A percentile compares a stretch with the other conserved stretches of the same genome.
Evolutionary conservation across 2,113 vertebrate genomes (phyloP).

Genomic region (Antechinus stuartii): DNA sequence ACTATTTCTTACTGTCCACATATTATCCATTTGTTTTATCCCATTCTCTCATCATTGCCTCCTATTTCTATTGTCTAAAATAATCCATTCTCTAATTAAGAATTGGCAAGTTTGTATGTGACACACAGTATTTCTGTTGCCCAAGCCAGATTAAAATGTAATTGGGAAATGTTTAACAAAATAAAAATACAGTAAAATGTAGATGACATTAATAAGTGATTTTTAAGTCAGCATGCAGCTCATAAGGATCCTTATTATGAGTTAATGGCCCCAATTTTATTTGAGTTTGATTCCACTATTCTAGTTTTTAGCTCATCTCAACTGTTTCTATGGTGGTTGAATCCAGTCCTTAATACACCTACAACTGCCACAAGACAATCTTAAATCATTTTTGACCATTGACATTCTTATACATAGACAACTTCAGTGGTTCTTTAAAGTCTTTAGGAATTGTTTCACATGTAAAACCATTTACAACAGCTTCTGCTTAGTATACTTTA

Average conservation of each 20-base stretch:
- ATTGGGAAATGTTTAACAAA: background rate
- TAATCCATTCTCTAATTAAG: background rate
- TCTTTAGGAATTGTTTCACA: background rate
- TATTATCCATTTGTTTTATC: background rate
- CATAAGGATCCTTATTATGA: background rate
- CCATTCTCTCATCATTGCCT: background rate
- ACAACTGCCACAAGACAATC: background rate
- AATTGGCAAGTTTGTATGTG: background rate
- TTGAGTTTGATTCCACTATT: background rate
- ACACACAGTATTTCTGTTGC: background rate
- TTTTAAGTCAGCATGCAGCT: background rate
- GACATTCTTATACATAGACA: background rate
- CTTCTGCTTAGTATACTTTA: background rate
- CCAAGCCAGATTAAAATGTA: background rate
- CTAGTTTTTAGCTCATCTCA: background rate
- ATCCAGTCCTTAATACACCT: background rate
- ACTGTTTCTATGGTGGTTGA: background rate
- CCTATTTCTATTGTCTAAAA: background rate
- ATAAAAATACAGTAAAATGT: background rate
- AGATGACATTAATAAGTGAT: background rate
- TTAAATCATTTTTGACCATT: background rate
- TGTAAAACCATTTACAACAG: background rate
- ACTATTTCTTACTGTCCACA: constrained; percentile 31
- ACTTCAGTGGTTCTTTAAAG: background rate
- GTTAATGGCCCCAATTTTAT: background rate